phyloP scores from a whole-genome alignment of 1,140 invertebrate genomes.

The Nasonia vitripennis region DNA sequence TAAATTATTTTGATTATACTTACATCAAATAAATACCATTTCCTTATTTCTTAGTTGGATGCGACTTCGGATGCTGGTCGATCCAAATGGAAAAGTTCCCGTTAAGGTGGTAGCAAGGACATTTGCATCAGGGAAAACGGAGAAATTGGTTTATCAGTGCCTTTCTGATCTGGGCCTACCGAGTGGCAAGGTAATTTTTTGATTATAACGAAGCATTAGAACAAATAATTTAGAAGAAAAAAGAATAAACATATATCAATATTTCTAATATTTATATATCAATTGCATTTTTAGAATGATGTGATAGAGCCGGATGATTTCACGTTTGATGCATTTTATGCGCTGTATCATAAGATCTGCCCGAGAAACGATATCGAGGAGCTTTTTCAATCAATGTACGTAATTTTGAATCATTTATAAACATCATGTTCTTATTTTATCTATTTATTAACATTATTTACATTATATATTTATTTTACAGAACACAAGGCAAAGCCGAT shows the following conservation, averaged over 20 bases:
- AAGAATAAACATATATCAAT: neutral
- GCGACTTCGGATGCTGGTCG: slow-evolving; percentile 93
- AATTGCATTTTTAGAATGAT: slow-evolving; percentile 81
- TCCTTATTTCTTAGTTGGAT: slow-evolving; percentile 89
- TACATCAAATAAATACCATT: neutral
- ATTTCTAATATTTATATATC: no score
- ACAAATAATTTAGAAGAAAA: neutral
- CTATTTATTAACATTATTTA: neutral
- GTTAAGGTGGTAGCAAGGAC: slow-evolving; percentile 97
- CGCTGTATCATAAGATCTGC: slow-evolving; percentile 99
- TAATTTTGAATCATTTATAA: slow-evolving; percentile 57
- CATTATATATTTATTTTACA: slow-evolving; percentile 69
- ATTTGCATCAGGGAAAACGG: slow-evolving; percentile 98
- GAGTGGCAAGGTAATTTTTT: slow-evolving; percentile 88
- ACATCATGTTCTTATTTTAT: no score
- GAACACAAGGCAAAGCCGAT: slow-evolving; percentile 92
- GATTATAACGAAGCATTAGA: neutral
- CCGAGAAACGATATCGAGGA: slow-evolving; percentile 99
- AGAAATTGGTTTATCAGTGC: slow-evolving; percentile 98
- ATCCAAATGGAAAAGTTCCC: slow-evolving; percentile 96
- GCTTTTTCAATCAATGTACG: slow-evolving; percentile 97
- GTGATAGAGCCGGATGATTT: slow-evolving; percentile 96
- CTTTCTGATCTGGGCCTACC: slow-evolving; percentile 95
- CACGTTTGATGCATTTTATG: slow-evolving; percentile 99
- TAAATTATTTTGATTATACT: no score